These are phyloP conservation scores for Characodon lateralis DNA, from an alignment of 2,797 vertebrate genomes.

Conservation along the genomic window DNA sequence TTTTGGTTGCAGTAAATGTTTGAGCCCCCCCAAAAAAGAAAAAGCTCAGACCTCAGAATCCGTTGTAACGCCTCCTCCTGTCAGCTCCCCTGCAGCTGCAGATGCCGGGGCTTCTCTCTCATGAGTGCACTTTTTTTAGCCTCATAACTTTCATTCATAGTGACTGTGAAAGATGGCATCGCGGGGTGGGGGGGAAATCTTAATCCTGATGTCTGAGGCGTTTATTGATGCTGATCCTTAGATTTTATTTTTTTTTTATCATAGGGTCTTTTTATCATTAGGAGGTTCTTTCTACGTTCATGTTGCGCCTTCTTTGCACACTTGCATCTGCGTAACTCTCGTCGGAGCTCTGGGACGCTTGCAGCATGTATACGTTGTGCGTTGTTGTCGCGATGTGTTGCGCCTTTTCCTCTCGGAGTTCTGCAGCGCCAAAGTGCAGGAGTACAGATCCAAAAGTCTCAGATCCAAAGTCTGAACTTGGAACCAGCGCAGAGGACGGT, in stretches of 20 bases:
- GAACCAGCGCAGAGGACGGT: conserved; percentile 38
- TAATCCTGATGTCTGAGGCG: conserved; percentile 16
- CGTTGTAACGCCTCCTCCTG: conserved; percentile 54
- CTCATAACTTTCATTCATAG: conserved; percentile 15
- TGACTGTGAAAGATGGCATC: conserved; percentile 16
- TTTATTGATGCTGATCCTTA: conserved; percentile 5
- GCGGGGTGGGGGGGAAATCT: conserved; percentile 8
- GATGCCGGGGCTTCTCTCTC: conserved; percentile 41
- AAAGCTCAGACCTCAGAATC: background rate
- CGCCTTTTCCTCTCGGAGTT: conserved; percentile 42
- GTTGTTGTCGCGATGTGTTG: conserved; percentile 53
- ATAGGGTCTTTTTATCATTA: background rate
- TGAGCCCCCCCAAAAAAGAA: background rate
- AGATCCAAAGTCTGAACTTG: conserved; percentile 22
- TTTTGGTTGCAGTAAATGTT: background rate
- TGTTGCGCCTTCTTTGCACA: conserved; percentile 43
- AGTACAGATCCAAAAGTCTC: conserved; percentile 5
- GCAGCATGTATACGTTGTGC: conserved; percentile 57
- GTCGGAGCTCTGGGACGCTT: conserved; percentile 17
- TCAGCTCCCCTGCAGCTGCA: conserved; percentile 48
- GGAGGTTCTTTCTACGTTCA: conserved; percentile 29
- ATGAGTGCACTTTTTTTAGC: background rate
- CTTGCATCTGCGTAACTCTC: background rate
- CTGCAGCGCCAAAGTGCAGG: conserved; percentile 55
- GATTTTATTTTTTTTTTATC: background rate